These are phyloP conservation scores for Tragopan temminckii DNA, from an alignment of 2,797 vertebrate species.

Conservation along the genomic window DNA sequence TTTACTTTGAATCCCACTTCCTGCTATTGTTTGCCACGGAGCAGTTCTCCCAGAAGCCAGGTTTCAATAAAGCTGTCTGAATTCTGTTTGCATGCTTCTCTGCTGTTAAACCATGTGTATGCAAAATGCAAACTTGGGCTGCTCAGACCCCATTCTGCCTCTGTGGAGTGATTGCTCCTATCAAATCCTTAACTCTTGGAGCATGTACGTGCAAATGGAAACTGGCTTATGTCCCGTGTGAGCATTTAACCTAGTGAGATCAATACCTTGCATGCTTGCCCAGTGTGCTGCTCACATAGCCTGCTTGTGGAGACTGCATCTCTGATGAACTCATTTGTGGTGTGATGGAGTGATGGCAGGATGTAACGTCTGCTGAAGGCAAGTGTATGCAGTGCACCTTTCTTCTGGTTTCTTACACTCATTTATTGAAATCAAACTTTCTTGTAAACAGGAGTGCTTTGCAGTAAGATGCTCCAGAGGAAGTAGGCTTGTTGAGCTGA, in stretches of 20 bases:
- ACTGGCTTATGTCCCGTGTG: neutral
- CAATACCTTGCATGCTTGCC: neutral
- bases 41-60: neutral
- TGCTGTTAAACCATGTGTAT: neutral
- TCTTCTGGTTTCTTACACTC: neutral
- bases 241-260: neutral
- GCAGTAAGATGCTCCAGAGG: neutral
- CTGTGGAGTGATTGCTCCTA: neutral
- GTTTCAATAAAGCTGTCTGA: neutral
- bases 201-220: rapidly evolving
- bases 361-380: rapidly evolving
- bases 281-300: rapidly evolving
- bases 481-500: rapidly evolving
- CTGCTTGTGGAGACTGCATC: rapidly evolving
- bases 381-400: rapidly evolving
- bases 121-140: neutral
- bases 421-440: neutral
- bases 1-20: neutral
- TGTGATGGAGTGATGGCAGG: neutral
- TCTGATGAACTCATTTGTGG: neutral
- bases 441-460: rapidly evolving
- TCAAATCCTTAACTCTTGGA: neutral
- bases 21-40: neutral
- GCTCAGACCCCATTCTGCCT: neutral
- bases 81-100: neutral